These are phyloP conservation scores for Mythimna impura DNA, from an alignment of 2,888 invertebrate species.

Conservation along the genomic window DNA sequence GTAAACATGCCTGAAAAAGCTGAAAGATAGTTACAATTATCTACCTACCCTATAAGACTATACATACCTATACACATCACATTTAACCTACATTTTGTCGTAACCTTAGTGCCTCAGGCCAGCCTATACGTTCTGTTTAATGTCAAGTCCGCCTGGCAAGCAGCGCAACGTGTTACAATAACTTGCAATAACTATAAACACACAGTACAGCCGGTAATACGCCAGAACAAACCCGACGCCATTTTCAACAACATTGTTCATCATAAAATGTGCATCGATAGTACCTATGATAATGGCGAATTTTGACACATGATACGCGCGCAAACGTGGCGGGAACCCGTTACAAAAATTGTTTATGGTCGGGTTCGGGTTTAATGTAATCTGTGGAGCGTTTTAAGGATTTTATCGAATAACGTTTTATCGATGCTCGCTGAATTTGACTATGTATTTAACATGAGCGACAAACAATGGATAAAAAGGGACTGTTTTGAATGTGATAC, in stretches of 20 bases:
- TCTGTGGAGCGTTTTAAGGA: conserved; percentile 33
- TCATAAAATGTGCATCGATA: conserved; percentile 52
- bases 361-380: conserved; percentile 23
- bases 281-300: conserved; percentile 44
- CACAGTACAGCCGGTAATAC: conserved; percentile 28
- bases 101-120: conserved; percentile 15
- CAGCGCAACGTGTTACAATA: conserved; percentile 28
- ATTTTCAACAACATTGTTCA: conserved; percentile 48
- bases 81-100: conserved; percentile 39
- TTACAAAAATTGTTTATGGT: conserved; percentile 55
- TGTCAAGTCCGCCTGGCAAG: conserved; percentile 51
- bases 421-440: conserved; percentile 11
- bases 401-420: conserved; percentile 26
- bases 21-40: not conserved
- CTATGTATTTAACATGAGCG: conserved; percentile 7
- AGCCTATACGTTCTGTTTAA: conserved; percentile 46
- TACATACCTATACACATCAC: conserved; percentile 3
- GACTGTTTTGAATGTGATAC: conserved; percentile 23
- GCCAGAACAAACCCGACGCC: conserved; percentile 25
- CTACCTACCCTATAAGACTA: conserved; percentile 1
- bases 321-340: conserved; percentile 27
- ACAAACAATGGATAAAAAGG: conserved; percentile 31
- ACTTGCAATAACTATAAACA: conserved; percentile 45
- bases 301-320: conserved; percentile 54
- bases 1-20: not conserved